Evolutionary conservation across 2,113 vertebrate species (phyloP).

Genomic region (Cynocephalus volans): DNA sequence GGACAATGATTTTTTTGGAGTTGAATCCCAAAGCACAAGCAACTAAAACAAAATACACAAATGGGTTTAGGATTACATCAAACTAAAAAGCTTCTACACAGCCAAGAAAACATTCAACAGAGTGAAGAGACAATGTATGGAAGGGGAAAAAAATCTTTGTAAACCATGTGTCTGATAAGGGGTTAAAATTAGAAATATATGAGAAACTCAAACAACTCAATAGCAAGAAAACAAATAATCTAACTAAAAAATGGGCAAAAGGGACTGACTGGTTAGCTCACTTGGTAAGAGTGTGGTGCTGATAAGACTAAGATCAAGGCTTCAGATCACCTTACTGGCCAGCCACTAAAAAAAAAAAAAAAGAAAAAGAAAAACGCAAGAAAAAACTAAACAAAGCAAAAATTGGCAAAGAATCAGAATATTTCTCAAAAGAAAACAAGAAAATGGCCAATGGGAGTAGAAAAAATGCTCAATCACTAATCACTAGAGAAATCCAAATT

Average conservation of each 20-base stretch:
- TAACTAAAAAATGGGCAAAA: neutral
- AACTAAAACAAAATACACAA: neutral
- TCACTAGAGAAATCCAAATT: neutral
- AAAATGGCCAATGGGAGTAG: neutral
- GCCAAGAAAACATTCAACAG: neutral
- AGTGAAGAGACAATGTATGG: neutral
- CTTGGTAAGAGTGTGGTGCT: no score
- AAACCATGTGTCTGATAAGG: neutral
- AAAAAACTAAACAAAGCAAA: no score
- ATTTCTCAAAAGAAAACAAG: neutral
- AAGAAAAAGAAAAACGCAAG: no score
- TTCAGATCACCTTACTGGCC: no score
- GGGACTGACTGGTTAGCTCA: no score
- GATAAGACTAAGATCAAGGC: no score
- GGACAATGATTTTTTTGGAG: neutral
- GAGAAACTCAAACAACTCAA: neutral
- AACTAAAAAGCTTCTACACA: neutral
- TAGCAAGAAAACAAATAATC: neutral
- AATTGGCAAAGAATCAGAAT: no score
- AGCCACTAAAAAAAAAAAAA: no score
- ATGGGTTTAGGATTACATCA: neutral
- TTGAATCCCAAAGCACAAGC: neutral
- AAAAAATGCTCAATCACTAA: neutral
- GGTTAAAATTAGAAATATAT: neutral
- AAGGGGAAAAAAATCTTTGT: neutral